phyloP scores from a whole-genome alignment of 2,797 vertebrate genomes.

The Pelochelys cantorii region DNA sequence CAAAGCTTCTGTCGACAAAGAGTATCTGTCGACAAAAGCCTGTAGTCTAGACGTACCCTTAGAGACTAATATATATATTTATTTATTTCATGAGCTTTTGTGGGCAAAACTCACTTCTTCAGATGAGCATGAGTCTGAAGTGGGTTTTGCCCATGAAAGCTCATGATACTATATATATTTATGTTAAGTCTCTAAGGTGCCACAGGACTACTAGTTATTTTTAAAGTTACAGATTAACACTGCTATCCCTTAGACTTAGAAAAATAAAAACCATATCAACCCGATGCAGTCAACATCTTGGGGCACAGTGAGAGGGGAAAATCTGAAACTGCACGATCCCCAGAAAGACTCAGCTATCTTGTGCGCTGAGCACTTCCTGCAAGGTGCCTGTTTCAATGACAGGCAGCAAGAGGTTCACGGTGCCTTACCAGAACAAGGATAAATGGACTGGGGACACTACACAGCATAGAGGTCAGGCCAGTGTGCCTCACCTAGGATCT shows the following conservation, averaged over 20 bases:
- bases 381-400: not conserved
- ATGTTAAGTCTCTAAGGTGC: no score
- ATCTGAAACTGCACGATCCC: not conserved
- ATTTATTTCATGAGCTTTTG: no score
- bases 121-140: no score
- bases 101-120: no score
- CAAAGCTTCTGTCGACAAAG: no score
- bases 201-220: no score
- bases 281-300: not conserved
- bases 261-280: not conserved
- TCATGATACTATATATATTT: no score
- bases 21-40: no score
- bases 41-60: no score
- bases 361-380: not conserved
- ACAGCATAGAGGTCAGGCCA: not conserved
- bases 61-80: no score
- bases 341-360: not conserved
- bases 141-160: no score
- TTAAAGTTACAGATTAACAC: no score
- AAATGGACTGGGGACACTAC: not conserved
- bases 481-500: not conserved
- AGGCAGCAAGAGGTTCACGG: not conserved
- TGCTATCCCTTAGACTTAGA: not conserved
- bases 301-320: not conserved
- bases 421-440: rapidly evolving